Conservation (phyloP, 2,113 vertebrate genomes). For the Gila orcuttii region DNA sequence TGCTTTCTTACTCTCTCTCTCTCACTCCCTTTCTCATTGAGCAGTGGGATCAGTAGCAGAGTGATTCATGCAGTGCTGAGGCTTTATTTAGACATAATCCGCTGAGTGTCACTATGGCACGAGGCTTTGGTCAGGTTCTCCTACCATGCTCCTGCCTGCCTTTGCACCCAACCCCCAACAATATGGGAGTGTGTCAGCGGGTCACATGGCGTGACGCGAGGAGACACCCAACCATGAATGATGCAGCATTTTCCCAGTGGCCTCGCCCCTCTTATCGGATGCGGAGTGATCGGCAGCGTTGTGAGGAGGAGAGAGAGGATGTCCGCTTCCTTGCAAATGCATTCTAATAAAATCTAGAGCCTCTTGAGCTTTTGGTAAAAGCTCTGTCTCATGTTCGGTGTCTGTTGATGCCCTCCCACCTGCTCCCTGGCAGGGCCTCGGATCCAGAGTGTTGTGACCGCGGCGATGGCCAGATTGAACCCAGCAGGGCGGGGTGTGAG, state of each 20-base stretch:
- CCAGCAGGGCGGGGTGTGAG: slow-evolving; percentile 64
- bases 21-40: slow-evolving; percentile 63
- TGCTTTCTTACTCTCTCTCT: slow-evolving; percentile 27
- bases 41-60: slow-evolving; percentile 72
- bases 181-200: slow-evolving; percentile 36
- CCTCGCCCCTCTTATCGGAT: slow-evolving; percentile 25
- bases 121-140: slow-evolving; percentile 49
- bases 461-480: slow-evolving; percentile 73
- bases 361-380: slow-evolving; percentile 50
- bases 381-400: slow-evolving; percentile 39
- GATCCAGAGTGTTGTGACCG: slow-evolving; percentile 62
- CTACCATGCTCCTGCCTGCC: neutral
- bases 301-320: slow-evolving; percentile 23
- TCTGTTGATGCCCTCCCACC: slow-evolving; percentile 54
- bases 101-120: slow-evolving; percentile 61
- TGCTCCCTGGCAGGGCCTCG: slow-evolving; percentile 57
- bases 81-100: slow-evolving; percentile 80
- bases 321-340: slow-evolving; percentile 1
- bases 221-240: slow-evolving; percentile 23
- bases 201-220: slow-evolving; percentile 48
- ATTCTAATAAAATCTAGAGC: slow-evolving; percentile 14
- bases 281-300: neutral
- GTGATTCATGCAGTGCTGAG: slow-evolving; percentile 68
- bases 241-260: slow-evolving; percentile 31
- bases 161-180: slow-evolving; percentile 5